phyloP scores from a whole-genome alignment of 2,888 invertebrate species.

The Dione vanillae region DNA sequence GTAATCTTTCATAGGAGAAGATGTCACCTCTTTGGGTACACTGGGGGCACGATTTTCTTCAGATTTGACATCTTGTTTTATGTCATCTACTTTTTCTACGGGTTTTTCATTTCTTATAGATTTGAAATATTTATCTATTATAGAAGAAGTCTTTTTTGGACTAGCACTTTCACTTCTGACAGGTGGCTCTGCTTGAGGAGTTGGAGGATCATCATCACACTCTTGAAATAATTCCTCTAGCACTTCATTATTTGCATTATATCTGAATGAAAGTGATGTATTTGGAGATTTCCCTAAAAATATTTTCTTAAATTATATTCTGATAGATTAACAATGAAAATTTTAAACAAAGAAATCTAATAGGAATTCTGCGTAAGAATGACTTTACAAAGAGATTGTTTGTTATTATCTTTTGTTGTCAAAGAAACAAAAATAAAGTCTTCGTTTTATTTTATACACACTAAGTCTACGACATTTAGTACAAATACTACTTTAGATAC shows the following conservation, averaged over 20 bases:
- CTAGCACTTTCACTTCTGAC: conserved; percentile 69
- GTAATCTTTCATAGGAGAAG: conserved; percentile 84
- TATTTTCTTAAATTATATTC: conserved; percentile 15
- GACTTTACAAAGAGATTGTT: conserved; percentile 30
- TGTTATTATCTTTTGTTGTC: conserved; percentile 67
- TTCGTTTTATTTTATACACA: neutral
- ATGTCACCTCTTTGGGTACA: conserved; percentile 67
- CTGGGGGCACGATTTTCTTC: conserved; percentile 59
- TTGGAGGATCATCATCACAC: conserved; percentile 84
- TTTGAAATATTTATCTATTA: conserved; percentile 81
- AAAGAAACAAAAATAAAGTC: conserved; percentile 56
- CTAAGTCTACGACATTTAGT: neutral
- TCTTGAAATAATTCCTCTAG: conserved; percentile 87
- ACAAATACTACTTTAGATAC: neutral
- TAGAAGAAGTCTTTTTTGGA: conserved; percentile 74
- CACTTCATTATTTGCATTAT: conserved; percentile 91
- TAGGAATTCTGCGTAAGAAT: conserved; percentile 27
- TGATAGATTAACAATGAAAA: neutral
- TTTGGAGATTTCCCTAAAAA: conserved; percentile 76
- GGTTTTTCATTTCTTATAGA: conserved; percentile 68
- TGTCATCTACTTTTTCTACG: conserved; percentile 65
- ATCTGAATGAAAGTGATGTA: conserved; percentile 86
- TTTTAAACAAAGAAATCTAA: conserved; percentile 37
- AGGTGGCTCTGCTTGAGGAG: conserved; percentile 76
- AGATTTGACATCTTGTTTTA: conserved; percentile 60